A percentile compares a stretch with the other conserved stretches of the same genome.
Conservation (phyloP, 2,113 vertebrate species). For the Amazona guildingii region DNA sequence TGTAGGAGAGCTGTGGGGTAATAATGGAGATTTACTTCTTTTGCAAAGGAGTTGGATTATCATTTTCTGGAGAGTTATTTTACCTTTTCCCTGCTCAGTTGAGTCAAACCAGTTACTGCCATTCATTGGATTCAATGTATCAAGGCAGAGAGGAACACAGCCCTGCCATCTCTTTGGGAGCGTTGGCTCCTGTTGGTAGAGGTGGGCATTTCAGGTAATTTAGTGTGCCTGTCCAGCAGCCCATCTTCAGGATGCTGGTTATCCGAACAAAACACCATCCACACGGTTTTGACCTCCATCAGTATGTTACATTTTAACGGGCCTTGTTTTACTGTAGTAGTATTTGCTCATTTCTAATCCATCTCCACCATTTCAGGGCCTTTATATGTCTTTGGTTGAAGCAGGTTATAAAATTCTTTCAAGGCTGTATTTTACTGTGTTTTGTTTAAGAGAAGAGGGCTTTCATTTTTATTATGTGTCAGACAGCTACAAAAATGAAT, state of each 20-base stretch:
- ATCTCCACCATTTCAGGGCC: neutral
- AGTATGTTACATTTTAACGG: neutral
- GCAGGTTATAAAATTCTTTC: neutral
- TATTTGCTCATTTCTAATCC: neutral
- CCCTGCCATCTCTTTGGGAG: neutral
- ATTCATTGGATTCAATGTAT: neutral
- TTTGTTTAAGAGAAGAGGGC: neutral
- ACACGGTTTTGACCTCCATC: neutral
- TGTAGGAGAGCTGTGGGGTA: neutral
- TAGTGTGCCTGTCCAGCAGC: neutral
- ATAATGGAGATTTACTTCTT: neutral
- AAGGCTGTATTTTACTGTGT: constrained; percentile 5
- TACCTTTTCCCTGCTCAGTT: neutral
- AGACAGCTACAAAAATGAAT: neutral
- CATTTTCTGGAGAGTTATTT: constrained; percentile 3
- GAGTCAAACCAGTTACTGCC: neutral
- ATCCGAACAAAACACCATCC: neutral
- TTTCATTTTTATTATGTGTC: neutral
- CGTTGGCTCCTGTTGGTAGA: neutral
- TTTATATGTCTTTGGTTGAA: neutral
- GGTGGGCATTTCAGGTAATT: neutral
- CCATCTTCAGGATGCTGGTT: neutral
- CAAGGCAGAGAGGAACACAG: neutral
- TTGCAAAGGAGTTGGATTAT: neutral
- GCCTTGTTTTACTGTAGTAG: neutral